Evolutionary conservation across 2,113 vertebrate genomes (phyloP).

Genomic region (Protomyctophum bolini): DNA sequence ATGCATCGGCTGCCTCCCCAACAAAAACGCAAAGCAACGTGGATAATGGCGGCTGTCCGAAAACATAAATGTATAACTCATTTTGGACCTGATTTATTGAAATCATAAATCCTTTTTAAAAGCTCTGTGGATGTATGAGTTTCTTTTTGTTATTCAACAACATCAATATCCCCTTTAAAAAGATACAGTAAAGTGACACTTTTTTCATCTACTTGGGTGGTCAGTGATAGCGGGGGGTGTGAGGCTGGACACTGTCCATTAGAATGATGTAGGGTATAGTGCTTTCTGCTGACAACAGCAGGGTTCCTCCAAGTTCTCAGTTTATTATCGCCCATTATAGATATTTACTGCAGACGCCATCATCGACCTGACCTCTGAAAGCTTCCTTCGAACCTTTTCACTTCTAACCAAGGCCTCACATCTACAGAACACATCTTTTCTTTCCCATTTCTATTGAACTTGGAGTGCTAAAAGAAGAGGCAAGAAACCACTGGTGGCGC

Average conservation of each 20-base stretch:
- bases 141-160: too few relatives aligned
- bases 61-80: too few relatives aligned
- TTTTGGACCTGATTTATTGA: too few relatives aligned
- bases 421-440: slow-evolving; percentile 19
- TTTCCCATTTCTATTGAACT: not conserved
- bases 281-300: slow-evolving; percentile 68
- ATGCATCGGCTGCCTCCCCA: too few relatives aligned
- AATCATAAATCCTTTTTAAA: too few relatives aligned
- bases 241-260: slow-evolving; percentile 61
- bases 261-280: slow-evolving; percentile 55
- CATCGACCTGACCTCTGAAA: slow-evolving; percentile 55
- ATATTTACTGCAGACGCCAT: slow-evolving; percentile 69
- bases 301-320: slow-evolving; percentile 56
- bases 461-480: slow-evolving; percentile 30
- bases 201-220: slow-evolving; percentile 34
- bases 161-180: slow-evolving; percentile 31
- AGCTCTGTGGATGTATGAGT: too few relatives aligned
- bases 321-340: slow-evolving; percentile 69
- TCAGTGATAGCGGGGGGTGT: slow-evolving; percentile 45
- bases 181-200: slow-evolving; percentile 46
- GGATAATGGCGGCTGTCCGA: too few relatives aligned
- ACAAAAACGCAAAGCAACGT: too few relatives aligned
- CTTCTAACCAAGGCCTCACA: slow-evolving; percentile 25
- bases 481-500: not conserved
- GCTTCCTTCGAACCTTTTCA: slow-evolving; percentile 48